Conservation (phyloP, 2,888 invertebrate species). For the Drosophila fulvimacula region DNA sequence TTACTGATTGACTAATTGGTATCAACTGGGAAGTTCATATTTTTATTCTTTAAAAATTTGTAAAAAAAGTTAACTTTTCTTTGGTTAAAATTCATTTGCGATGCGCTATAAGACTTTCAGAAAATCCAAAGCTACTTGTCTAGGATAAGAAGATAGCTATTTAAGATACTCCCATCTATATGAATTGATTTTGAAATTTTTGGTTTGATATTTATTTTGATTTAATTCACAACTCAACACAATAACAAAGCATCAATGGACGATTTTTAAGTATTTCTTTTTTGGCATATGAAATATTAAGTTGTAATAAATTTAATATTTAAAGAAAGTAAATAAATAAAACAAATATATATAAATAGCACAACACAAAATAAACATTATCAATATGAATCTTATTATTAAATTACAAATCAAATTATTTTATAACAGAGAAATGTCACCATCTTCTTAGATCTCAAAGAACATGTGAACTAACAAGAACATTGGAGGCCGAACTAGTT, state of each 20-base stretch:
- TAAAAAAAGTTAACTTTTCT: not conserved
- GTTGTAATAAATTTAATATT: not conserved
- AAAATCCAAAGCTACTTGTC: not conserved
- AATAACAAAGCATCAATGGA: not conserved
- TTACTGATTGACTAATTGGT: constrained; percentile 6
- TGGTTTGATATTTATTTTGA: not conserved
- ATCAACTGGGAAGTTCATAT: not conserved
- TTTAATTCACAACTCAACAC: not conserved
- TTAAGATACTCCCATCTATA: not conserved
- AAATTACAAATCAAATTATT: not conserved
- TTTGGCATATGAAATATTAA: not conserved
- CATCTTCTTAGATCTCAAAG: not conserved
- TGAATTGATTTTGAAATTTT: not conserved
- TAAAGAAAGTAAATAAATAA: too few species aligned
- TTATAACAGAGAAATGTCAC: not conserved
- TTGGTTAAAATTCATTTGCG: not conserved
- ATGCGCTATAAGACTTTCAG: not conserved
- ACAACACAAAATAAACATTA: too few species aligned
- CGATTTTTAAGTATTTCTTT: too few species aligned
- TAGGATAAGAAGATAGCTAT: not conserved
- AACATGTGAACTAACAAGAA: not conserved
- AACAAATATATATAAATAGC: too few species aligned
- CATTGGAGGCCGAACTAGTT: not conserved
- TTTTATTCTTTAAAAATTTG: not conserved
- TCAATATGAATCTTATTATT: not conserved